These are phyloP conservation scores for Rallus crepitans DNA, from an alignment of 2,797 vertebrate species.

Conservation along the genomic window DNA sequence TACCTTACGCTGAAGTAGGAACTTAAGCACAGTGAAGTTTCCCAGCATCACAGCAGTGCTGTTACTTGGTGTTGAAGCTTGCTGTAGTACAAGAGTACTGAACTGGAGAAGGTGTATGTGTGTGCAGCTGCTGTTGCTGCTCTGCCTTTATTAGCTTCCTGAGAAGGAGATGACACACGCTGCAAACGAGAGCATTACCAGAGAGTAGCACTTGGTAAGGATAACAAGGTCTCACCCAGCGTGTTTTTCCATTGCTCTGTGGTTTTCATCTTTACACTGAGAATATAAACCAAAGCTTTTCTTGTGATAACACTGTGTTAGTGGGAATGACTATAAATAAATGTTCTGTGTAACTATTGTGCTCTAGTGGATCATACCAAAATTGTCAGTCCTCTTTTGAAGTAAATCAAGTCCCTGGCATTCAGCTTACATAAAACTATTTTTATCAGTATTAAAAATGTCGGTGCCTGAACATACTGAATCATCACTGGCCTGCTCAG, in stretches of 20 bases:
- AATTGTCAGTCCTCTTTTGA: neutral
- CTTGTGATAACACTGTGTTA: neutral
- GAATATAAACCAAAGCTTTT: neutral
- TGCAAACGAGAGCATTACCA: neutral
- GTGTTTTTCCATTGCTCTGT: neutral
- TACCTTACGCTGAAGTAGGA: neutral
- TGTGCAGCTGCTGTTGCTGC: neutral
- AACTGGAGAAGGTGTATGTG: rapidly evolving
- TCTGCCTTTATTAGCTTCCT: neutral
- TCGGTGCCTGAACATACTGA: neutral
- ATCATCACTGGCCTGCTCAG: neutral
- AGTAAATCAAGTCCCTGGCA: neutral
- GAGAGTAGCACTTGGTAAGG: neutral
- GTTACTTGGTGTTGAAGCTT: neutral
- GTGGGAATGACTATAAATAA: neutral
- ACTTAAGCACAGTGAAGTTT: neutral
- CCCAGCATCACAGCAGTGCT: neutral
- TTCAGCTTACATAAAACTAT: neutral
- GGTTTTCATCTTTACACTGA: neutral
- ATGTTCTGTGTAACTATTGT: neutral
- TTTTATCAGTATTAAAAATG: constrained; percentile 13
- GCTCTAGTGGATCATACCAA: neutral
- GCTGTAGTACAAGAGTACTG: neutral
- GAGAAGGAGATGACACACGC: neutral
- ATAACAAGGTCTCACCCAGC: neutral